phyloP scores from a whole-genome alignment of 2,888 invertebrate genomes.

The Conops quadrifasciatus region DNA sequence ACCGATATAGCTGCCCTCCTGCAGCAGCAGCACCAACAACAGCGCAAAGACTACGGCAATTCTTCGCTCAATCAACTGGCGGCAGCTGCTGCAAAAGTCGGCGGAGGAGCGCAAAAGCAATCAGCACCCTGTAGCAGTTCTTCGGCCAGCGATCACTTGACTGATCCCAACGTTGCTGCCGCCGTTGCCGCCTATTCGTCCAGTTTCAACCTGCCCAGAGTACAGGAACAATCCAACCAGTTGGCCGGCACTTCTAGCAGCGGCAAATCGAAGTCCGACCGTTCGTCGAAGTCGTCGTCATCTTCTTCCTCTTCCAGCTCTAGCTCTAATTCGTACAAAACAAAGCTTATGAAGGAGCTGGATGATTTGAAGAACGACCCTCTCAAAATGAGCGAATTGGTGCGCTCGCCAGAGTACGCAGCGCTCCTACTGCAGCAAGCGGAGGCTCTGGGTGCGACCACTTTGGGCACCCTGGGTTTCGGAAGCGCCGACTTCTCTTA shows the following conservation, averaged over 20 bases:
- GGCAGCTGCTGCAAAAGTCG: conserved; percentile 62
- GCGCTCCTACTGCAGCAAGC: conserved; percentile 64
- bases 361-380: conserved; percentile 65
- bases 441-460: conserved; percentile 63
- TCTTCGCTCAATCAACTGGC: conserved; percentile 62
- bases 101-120: conserved; percentile 51
- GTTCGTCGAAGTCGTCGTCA: conserved; percentile 57
- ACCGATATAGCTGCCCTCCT: conserved; percentile 61
- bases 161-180: conserved; percentile 56
- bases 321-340: conserved; percentile 62
- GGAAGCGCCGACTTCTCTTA: conserved; percentile 61
- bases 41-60: conserved; percentile 61
- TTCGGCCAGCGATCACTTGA: conserved; percentile 33
- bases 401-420: conserved; percentile 65
- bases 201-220: conserved; percentile 56
- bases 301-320: conserved; percentile 58
- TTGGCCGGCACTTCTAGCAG: conserved; percentile 34
- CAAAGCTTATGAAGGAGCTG: conserved; percentile 63
- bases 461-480: conserved; percentile 62
- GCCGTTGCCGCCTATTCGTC: conserved; percentile 59
- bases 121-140: conserved; percentile 7
- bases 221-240: conserved; percentile 43
- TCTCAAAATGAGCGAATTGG: conserved; percentile 63
- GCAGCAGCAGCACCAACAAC: conserved; percentile 53
- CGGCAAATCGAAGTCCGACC: conserved; percentile 56